Evolutionary conservation across 2,797 vertebrate genomes (phyloP), one percentile per base, ranked within the genome.

Genomic region (Mormyrus hasselquistii): DNA sequence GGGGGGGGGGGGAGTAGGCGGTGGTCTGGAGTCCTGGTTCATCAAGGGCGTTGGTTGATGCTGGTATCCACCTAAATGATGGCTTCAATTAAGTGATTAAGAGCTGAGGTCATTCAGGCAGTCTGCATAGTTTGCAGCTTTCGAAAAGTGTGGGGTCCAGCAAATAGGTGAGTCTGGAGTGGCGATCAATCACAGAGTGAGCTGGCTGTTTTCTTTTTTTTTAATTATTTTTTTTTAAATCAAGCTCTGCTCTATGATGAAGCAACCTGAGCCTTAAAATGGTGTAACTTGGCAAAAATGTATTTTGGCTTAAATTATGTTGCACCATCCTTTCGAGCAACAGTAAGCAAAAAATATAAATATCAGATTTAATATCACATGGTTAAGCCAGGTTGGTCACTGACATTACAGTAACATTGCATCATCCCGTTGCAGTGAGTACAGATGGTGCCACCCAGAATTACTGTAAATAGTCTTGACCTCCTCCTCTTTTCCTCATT

Each of bases 51-150:
- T 44, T 3, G 6, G 4, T 76, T 41, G 73, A 41, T 76, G 34
- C 14, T 76, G 73, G 34, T 76, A 44, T 76, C 34, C 73, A 44
- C 34, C 73, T 76, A 76, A 38, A 41, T 44, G 6, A 44, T 76
- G 73, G 73, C 73, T 76, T 41, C 73, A 76, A 76, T 76, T 76
- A 76, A 19, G 73, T 44, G 73, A 76, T 76, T 76, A 76, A 76
- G 73, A 41, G 73, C 14, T 41, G 73, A 76, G 73, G 73, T 76
- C 73, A 76, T 76, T 14, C 73, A 16, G 73, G 19, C 73, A 19
- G 16, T 6, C 12, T 76, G 73, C 38, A 8, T 76, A 16, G 73
- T 76, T 76, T 76, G 73, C 73, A 76, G 73, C 38, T 76, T 19
- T 76, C 38, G 1, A 8, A 41, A 44, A 41, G 73, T 16, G 34